These are phyloP conservation scores for Idaea dimidiata DNA, from an alignment of 2,888 invertebrate genomes.

Conservation along the genomic window DNA sequence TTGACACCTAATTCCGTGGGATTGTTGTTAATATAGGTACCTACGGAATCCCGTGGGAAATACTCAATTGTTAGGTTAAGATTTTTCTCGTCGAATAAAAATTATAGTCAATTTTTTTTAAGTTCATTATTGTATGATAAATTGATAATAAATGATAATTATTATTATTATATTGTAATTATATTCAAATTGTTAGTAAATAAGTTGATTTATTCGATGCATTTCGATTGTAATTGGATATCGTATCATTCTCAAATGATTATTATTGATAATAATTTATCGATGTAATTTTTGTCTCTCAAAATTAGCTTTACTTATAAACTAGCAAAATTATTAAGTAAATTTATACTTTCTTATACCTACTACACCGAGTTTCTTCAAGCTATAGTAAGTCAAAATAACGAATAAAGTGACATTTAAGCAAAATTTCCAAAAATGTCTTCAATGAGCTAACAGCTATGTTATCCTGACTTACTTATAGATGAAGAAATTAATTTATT, in stretches of 20 bases:
- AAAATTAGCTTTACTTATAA: not conserved
- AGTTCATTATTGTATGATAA: slow-evolving; percentile 41
- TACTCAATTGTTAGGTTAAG: slow-evolving; percentile 57
- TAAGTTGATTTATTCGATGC: not conserved
- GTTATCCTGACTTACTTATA: too few relatives aligned
- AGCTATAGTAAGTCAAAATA: too few relatives aligned
- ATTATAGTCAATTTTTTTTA: slow-evolving; percentile 61
- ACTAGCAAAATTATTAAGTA: not conserved
- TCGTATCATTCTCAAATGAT: slow-evolving; percentile 5
- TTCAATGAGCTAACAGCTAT: too few relatives aligned
- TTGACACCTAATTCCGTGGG: slow-evolving; percentile 63
- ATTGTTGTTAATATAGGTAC: slow-evolving; percentile 30
- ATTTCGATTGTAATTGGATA: not conserved
- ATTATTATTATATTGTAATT: slow-evolving; percentile 12
- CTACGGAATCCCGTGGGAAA: slow-evolving; percentile 66
- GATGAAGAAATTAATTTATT: too few relatives aligned
- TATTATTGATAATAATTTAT: not conserved
- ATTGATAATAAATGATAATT: slow-evolving; percentile 14
- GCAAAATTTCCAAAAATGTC: too few relatives aligned
- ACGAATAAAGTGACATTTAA: too few relatives aligned
- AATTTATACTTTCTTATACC: not conserved
- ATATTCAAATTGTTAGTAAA: slow-evolving; percentile 3
- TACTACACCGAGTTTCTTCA: not conserved
- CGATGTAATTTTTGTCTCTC: not conserved
- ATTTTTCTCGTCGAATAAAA: slow-evolving; percentile 64